Evolutionary conservation across 2,113 vertebrate genomes (phyloP).

Genomic region (Rhinichthys klamathensis): DNA sequence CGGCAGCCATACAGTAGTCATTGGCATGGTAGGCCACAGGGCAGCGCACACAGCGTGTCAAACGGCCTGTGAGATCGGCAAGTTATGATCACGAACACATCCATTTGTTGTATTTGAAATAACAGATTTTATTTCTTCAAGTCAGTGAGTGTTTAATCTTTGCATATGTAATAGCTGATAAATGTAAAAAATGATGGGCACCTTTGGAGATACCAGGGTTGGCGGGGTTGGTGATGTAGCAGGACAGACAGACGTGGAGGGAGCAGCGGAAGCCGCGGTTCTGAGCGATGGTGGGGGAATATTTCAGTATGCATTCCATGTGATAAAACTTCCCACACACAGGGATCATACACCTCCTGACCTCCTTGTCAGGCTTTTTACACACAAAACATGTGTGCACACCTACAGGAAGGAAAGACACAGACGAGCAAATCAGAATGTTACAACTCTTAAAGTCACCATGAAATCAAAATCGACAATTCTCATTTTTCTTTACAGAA

Average conservation of each 20-base stretch:
- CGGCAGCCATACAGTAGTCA: conserved; percentile 95
- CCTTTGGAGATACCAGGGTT: conserved; percentile 91
- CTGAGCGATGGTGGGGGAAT: conserved; percentile 83
- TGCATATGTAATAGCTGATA: neutral
- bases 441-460: too few species aligned
- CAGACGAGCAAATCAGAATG: neutral
- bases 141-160: neutral
- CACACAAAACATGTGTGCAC: conserved; percentile 94
- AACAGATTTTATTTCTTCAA: neutral
- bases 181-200: conserved; percentile 66
- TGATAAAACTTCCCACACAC: conserved; percentile 98
- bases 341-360: conserved; percentile 92
- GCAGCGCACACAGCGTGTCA: conserved; percentile 98
- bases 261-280: conserved; percentile 94
- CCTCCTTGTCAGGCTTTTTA: conserved; percentile 85
- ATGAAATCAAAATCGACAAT: too few species aligned
- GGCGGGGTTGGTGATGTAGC: conserved; percentile 88
- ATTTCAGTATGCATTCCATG: conserved; percentile 84
- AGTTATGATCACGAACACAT: neutral
- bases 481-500: too few species aligned
- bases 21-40: conserved; percentile 97
- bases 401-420: conserved; percentile 71
- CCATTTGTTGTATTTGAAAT: neutral
- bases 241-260: conserved; percentile 95
- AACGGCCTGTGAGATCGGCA: conserved; percentile 79